Conservation (phyloP, 2,888 invertebrate genomes). For the Phasia obesa region DNA sequence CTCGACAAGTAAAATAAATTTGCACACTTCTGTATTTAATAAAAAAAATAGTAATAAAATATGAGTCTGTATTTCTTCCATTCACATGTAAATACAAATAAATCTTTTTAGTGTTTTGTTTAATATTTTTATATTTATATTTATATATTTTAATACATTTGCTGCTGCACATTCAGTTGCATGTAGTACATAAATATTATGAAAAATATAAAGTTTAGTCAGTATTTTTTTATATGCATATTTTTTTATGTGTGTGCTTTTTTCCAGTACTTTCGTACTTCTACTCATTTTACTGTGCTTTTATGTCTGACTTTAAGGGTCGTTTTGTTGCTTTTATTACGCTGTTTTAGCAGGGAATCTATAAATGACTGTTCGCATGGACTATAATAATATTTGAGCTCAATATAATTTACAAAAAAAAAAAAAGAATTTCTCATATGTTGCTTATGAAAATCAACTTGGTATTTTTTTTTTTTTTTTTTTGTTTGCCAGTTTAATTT, state of each 20-base stretch:
- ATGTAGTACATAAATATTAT: too few species aligned
- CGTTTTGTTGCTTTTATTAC: slow-evolving; percentile 43
- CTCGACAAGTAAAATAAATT: slow-evolving; percentile 14
- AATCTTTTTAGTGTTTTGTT: slow-evolving; percentile 34
- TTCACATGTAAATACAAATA: not conserved
- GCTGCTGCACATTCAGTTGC: not conserved
- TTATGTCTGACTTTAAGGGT: slow-evolving; percentile 54
- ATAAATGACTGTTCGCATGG: slow-evolving; percentile 8
- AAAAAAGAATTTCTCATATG: slow-evolving; percentile 4
- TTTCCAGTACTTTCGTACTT: not conserved
- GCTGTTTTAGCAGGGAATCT: slow-evolving; percentile 10
- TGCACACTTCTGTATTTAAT: not conserved
- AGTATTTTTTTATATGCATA: too few species aligned
- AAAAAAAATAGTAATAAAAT: not conserved
- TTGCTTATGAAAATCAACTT: slow-evolving; percentile 40
- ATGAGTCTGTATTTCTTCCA: not conserved
- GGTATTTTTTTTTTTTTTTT: slow-evolving; percentile 13
- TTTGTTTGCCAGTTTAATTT: slow-evolving; percentile 3
- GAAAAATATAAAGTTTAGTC: too few species aligned
- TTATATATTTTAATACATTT: not conserved
- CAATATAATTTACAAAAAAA: slow-evolving; percentile 35
- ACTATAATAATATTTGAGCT: slow-evolving; percentile 6
- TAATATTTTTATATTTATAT: slow-evolving; percentile 23
- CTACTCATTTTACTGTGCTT: slow-evolving; percentile 37
- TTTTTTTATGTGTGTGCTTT: not conserved